A percentile compares a stretch with the other conserved stretches of the same genome.
phyloP scores from a whole-genome alignment of 2,797 vertebrate genomes.

The Paramormyrops hopkinsi region DNA sequence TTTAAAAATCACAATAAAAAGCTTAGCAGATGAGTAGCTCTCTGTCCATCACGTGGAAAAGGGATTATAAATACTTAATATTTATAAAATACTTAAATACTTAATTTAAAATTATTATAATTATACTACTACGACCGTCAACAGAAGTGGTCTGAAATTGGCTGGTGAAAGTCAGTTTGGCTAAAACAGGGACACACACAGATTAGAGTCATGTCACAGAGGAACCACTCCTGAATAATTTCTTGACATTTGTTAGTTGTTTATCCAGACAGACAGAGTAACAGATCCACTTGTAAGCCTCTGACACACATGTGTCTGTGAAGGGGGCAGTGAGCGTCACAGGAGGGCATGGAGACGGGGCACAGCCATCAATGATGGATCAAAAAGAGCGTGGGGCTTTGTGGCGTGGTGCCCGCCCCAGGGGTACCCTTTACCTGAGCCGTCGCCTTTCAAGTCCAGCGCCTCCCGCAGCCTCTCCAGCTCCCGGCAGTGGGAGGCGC shows the following conservation, averaged over 20 bases:
- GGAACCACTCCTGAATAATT: not conserved
- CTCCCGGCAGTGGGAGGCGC: constrained; percentile 54
- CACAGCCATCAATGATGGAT: constrained; percentile 19
- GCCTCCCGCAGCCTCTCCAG: constrained; percentile 55
- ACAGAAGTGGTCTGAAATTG: not conserved
- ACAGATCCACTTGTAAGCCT: not conserved
- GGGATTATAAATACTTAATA: not conserved
- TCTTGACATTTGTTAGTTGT: not conserved
- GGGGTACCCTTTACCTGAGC: constrained; percentile 54
- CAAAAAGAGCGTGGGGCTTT: not conserved
- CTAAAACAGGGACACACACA: not conserved
- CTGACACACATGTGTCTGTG: not conserved
- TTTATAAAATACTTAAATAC: no score
- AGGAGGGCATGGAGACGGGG: not conserved
- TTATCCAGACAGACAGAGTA: not conserved
- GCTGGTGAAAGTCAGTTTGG: not conserved
- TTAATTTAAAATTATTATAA: not conserved
- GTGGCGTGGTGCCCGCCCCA: not conserved
- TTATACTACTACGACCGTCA: not conserved
- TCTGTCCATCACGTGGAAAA: not conserved
- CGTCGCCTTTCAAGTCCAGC: constrained; percentile 46
- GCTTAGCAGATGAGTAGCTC: not conserved
- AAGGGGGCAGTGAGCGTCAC: not conserved
- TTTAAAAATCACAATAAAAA: not conserved
- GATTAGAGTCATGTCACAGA: not conserved